phyloP scores from a whole-genome alignment of 1,140 invertebrate genomes.

The Hesperophylax magnus region DNA sequence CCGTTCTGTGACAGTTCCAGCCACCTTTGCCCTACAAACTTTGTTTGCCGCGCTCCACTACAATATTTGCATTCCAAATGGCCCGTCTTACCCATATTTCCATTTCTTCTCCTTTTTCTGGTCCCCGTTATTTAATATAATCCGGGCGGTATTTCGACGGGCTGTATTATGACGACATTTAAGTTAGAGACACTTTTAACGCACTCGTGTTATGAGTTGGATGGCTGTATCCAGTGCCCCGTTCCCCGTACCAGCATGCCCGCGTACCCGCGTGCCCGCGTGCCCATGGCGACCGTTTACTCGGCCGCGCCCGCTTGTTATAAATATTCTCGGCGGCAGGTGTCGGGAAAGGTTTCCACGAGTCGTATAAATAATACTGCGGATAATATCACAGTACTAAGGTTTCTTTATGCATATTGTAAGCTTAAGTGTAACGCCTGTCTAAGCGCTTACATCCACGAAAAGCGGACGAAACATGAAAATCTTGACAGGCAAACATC shows the following conservation, averaged over 20 bases:
- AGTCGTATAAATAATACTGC: constrained; percentile 55
- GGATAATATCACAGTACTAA: constrained; percentile 45
- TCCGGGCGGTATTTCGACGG: constrained; percentile 15
- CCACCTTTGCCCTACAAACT: constrained; percentile 49
- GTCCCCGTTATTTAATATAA: constrained; percentile 41
- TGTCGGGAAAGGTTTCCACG: constrained; percentile 52
- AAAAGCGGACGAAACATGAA: constrained; percentile 16
- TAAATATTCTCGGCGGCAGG: constrained; percentile 55
- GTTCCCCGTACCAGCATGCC: background rate
- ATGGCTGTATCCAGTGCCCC: background rate
- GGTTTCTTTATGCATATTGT: constrained; percentile 43
- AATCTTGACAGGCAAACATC: constrained; percentile 11
- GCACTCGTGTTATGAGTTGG: constrained; percentile 22
- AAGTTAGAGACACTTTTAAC: constrained; percentile 39
- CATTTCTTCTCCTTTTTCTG: constrained; percentile 28
- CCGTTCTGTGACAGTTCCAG: background rate
- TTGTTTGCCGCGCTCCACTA: constrained; percentile 56
- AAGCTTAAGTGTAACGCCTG: constrained; percentile 38
- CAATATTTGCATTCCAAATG: constrained; percentile 58
- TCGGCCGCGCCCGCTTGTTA: constrained; percentile 11
- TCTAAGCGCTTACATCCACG: constrained; percentile 6
- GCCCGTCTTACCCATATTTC: constrained; percentile 23
- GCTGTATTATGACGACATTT: constrained; percentile 45
- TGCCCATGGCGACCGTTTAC: constrained; percentile 1
- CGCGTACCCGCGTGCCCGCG: background rate